Evolutionary conservation across 2,797 vertebrate genomes (phyloP).

Genomic region (Artibeus jamaicensis): DNA sequence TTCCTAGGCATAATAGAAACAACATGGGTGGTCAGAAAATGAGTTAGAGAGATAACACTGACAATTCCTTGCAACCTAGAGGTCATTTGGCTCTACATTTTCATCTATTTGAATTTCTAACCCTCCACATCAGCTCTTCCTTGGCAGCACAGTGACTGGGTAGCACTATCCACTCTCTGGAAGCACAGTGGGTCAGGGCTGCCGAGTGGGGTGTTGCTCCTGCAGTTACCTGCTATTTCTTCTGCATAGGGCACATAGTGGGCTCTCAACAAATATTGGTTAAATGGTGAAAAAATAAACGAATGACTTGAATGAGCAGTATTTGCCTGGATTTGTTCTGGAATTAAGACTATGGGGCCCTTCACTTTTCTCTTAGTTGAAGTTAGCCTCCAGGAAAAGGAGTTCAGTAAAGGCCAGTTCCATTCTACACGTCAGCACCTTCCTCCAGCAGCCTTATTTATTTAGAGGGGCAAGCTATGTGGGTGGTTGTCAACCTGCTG

Average conservation of each 20-base stretch:
- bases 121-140: not conserved
- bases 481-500: not conserved
- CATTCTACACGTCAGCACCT: not conserved
- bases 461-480: accelerated
- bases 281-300: not conserved
- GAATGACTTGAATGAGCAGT: not conserved
- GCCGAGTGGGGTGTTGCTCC: too few relatives aligned
- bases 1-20: not conserved
- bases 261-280: not conserved
- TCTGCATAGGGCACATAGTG: not conserved
- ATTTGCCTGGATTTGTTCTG: not conserved
- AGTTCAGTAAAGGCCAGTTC: not conserved
- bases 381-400: not conserved
- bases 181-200: not conserved
- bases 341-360: not conserved
- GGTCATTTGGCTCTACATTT: not conserved
- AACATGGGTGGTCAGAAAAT: not conserved
- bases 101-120: not conserved
- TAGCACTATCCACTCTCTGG: not conserved
- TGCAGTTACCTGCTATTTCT: not conserved
- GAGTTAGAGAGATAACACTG: not conserved
- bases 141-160: not conserved
- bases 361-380: not conserved
- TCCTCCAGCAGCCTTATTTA: not conserved
- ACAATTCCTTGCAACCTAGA: not conserved